Percentiles rank a stretch among this genome's conserved stretches.
Conservation (phyloP, 2,113 vertebrate species). For the Anguilla japonica region DNA sequence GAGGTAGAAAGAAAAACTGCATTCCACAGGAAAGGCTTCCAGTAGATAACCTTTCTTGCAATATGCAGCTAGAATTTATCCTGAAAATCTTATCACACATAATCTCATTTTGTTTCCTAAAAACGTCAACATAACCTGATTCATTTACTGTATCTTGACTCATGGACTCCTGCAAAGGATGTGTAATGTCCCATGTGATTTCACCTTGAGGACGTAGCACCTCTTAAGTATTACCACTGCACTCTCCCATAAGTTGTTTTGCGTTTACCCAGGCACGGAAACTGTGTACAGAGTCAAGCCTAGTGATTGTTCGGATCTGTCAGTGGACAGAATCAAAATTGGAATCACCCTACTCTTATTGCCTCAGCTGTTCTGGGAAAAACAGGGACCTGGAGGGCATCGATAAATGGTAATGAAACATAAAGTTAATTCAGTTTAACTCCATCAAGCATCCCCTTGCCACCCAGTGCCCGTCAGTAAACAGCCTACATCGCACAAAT, state of each 20-base stretch:
- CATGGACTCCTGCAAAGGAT: not conserved
- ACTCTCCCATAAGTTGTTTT: not conserved
- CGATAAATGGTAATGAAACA: conserved; percentile 51
- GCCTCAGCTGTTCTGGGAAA: conserved; percentile 33
- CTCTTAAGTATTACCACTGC: not conserved
- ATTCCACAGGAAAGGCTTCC: conserved; percentile 2
- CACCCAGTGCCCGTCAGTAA: conserved; percentile 44
- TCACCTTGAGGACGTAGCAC: conserved; percentile 14
- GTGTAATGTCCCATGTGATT: not conserved
- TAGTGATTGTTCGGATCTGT: not conserved
- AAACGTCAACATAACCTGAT: conserved; percentile 22
- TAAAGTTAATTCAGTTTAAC: conserved; percentile 62
- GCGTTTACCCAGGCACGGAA: not conserved
- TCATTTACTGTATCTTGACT: conserved; percentile 17
- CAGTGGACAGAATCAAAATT: not conserved
- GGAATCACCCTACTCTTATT: conserved; percentile 17
- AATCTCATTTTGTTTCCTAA: conserved; percentile 5
- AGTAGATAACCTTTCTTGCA: conserved; percentile 13
- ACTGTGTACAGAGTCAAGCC: not conserved
- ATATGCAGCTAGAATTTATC: conserved; percentile 1
- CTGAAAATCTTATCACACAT: conserved; percentile 19
- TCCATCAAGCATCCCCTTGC: conserved; percentile 53
- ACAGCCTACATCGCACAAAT: conserved; percentile 46
- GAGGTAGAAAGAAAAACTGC: conserved; percentile 35
- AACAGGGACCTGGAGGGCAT: conserved; percentile 37